phyloP scores from a whole-genome alignment of 2,113 vertebrate species.

The Saimiri boliviensis region DNA sequence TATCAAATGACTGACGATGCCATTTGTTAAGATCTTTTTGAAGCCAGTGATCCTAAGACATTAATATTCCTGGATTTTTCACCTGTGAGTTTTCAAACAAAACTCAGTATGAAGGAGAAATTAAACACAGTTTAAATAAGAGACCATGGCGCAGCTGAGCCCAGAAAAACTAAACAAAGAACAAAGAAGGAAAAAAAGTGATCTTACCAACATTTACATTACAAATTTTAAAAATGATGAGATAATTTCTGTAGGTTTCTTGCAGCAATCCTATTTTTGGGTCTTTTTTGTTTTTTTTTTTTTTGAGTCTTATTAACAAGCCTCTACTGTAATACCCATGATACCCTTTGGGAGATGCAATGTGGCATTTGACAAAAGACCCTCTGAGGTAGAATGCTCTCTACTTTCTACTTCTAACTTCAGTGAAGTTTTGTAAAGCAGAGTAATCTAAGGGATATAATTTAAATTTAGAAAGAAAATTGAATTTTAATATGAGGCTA shows the following conservation, averaged over 20 bases:
- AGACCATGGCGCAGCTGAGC: neutral
- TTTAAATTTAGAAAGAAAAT: neutral
- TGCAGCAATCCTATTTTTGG: neutral
- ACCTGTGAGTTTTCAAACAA: slow-evolving; percentile 47
- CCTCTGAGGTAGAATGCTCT: neutral
- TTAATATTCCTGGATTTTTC: neutral
- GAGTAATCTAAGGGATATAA: neutral
- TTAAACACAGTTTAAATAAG: slow-evolving; percentile 11
- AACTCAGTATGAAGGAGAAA: slow-evolving; percentile 12
- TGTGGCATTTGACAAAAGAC: neutral
- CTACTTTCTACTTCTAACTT: neutral
- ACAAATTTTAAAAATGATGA: neutral
- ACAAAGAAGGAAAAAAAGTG: neutral
- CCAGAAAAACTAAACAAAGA: slow-evolving; percentile 31
- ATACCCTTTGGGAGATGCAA: neutral
- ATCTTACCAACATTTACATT: neutral
- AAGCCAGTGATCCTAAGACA: neutral
- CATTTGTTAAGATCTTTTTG: neutral
- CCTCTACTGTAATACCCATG: neutral
- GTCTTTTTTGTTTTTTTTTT: neutral
- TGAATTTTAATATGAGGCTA: neutral
- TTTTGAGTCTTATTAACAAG: neutral
- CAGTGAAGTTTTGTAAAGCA: neutral
- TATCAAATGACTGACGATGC: neutral
- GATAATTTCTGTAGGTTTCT: neutral